phyloP scores from a whole-genome alignment of 2,113 vertebrate genomes.

The Myanophis thanlyinensis region DNA sequence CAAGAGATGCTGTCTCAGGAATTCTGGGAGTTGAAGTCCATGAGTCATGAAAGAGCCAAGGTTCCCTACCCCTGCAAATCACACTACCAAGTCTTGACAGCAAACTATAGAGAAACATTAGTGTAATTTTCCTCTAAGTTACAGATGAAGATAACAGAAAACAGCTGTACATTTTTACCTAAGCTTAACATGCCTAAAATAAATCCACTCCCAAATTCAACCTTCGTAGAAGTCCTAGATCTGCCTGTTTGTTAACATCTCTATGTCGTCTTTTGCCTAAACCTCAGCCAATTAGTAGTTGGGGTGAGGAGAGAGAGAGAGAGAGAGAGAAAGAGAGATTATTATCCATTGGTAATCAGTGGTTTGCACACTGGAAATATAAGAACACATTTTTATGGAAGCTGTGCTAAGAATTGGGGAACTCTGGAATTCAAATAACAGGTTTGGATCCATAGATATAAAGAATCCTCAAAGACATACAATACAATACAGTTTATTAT shows the following conservation, averaged over 20 bases:
- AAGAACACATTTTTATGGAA: background rate
- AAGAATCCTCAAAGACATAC: background rate
- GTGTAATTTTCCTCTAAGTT: background rate
- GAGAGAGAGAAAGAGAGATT: background rate
- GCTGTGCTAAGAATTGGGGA: background rate
- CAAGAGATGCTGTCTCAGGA: too few species aligned
- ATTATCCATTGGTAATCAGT: background rate
- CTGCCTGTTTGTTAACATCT: background rate
- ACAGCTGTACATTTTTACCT: background rate
- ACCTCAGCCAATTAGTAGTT: background rate
- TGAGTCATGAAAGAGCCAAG: too few species aligned
- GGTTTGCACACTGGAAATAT: background rate
- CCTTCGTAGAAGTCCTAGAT: background rate
- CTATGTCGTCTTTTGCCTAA: background rate
- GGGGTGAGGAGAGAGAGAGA: accelerated
- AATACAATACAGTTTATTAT: background rate
- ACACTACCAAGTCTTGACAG: background rate
- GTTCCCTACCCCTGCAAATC: too few species aligned
- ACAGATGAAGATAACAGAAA: background rate
- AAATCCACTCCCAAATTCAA: background rate
- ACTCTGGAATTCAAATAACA: background rate
- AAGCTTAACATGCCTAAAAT: background rate
- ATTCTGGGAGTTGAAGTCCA: too few species aligned
- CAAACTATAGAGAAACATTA: background rate
- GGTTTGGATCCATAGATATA: background rate